These are phyloP conservation scores for Camponotus floridanus DNA, from an alignment of 1,140 invertebrate species.

Conservation along the genomic window DNA sequence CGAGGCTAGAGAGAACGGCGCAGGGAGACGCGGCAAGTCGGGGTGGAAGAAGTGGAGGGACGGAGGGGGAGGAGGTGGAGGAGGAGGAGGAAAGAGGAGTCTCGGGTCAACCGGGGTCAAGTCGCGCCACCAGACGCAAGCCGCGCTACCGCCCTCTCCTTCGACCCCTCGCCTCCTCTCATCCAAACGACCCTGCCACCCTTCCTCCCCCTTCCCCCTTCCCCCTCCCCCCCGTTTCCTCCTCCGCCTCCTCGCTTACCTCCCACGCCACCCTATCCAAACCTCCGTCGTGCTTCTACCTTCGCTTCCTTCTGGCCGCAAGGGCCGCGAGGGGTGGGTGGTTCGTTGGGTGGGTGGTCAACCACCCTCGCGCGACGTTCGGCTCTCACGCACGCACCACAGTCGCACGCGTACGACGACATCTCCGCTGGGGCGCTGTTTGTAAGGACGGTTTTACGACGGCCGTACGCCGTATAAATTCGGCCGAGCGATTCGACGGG, in stretches of 20 bases:
- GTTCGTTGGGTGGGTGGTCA: slow-evolving; percentile 67
- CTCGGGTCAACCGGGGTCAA: slow-evolving; percentile 85
- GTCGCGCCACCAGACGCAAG: slow-evolving; percentile 85
- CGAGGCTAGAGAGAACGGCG: slow-evolving; percentile 59
- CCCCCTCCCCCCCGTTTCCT: slow-evolving; percentile 50
- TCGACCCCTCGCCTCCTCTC: slow-evolving; percentile 61
- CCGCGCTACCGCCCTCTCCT: slow-evolving; percentile 73
- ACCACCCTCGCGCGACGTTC: slow-evolving; percentile 62
- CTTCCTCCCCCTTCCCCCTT: slow-evolving; percentile 45
- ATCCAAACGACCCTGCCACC: slow-evolving; percentile 75
- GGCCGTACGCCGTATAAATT: slow-evolving; percentile 53
- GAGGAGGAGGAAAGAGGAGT: slow-evolving; percentile 75
- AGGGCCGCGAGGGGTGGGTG: slow-evolving; percentile 44
- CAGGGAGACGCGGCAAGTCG: slow-evolving; percentile 56
- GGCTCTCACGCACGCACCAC: slow-evolving; percentile 74
- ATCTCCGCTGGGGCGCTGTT: slow-evolving; percentile 39
- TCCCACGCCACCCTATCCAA: slow-evolving; percentile 50
- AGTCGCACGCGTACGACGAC: slow-evolving; percentile 60
- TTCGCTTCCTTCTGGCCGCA: slow-evolving; percentile 65
- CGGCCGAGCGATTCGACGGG: slow-evolving; percentile 10
- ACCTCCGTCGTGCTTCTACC: slow-evolving; percentile 66
- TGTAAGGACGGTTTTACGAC: slow-evolving; percentile 61
- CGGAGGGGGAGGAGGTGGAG: slow-evolving; percentile 63
- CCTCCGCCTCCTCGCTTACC: slow-evolving; percentile 30
- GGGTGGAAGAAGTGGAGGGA: slow-evolving; percentile 57